Evolutionary conservation across 2,888 invertebrate species (phyloP).

Genomic region (Cacoxenus indagator): DNA sequence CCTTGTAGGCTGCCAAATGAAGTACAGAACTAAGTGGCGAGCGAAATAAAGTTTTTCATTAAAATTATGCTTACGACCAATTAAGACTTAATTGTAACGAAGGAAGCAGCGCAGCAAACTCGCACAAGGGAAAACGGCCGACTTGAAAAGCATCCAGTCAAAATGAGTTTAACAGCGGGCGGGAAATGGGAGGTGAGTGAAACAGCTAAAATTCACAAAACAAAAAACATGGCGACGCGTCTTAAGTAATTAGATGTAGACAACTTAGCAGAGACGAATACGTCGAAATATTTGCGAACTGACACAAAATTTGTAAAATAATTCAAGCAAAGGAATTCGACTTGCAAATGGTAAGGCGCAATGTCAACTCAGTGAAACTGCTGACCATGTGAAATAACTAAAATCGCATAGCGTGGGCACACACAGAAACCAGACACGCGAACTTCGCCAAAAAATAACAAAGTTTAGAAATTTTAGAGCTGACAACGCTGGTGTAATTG

Average conservation of each 20-base stretch:
- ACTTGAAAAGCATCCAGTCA: background rate
- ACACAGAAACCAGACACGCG: background rate
- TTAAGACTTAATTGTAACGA: constrained; percentile 17
- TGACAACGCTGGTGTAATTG: constrained; percentile 27
- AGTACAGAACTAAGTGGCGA: background rate
- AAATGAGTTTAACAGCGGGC: background rate
- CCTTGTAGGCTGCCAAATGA: constrained; percentile 14
- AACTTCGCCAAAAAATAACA: no score
- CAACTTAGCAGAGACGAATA: background rate
- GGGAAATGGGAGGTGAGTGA: background rate
- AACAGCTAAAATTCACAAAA: no score
- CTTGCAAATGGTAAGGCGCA: background rate
- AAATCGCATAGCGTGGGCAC: background rate
- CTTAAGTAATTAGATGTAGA: constrained; percentile 11
- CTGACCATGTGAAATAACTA: no score
- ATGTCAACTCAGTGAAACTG: background rate
- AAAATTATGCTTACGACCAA: constrained; percentile 16
- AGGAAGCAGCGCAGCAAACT: background rate
- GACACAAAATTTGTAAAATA: background rate
- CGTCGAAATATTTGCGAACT: constrained; percentile 2
- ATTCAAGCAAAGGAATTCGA: background rate
- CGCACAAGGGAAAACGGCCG: background rate
- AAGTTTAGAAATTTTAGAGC: background rate
- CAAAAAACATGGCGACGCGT: background rate
- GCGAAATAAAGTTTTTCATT: constrained; percentile 1